phyloP scores from a whole-genome alignment of 2,797 vertebrate species.

The Trachops cirrhosus region DNA sequence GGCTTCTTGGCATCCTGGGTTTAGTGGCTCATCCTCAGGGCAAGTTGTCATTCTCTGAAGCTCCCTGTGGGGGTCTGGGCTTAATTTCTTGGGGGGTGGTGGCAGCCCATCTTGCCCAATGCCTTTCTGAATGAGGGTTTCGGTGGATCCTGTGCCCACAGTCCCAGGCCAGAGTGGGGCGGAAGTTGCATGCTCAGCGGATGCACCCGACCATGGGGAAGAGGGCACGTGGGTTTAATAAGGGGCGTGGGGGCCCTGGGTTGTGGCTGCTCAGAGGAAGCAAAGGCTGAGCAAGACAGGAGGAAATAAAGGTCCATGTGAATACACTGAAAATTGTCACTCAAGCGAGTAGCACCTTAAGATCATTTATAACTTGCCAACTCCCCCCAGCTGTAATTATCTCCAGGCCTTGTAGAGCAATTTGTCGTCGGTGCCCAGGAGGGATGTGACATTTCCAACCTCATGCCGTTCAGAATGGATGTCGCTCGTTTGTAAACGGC shows the following conservation, averaged over 20 bases:
- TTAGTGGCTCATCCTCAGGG: neutral
- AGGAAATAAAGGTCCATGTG: neutral
- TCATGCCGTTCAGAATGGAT: neutral
- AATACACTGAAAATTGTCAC: no score
- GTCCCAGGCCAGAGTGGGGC: neutral
- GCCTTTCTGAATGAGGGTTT: no score
- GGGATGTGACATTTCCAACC: neutral
- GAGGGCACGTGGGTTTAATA: neutral
- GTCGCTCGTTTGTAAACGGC: neutral
- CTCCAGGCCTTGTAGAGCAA: neutral
- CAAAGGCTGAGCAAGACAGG: neutral
- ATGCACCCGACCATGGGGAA: neutral
- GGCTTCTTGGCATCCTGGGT: neutral
- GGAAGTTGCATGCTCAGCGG: neutral
- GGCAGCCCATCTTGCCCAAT: no score
- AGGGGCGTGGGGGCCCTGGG: no score
- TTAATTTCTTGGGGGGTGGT: neutral
- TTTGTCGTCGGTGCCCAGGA: neutral
- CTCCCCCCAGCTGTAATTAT: neutral
- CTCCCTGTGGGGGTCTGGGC: accelerated
- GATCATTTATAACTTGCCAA: neutral
- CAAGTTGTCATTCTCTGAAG: neutral
- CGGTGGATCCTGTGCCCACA: neutral
- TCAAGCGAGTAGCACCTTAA: neutral
- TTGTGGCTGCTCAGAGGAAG: no score